Conservation (phyloP, 2,113 vertebrate genomes). For the Tenrec ecaudatus region DNA sequence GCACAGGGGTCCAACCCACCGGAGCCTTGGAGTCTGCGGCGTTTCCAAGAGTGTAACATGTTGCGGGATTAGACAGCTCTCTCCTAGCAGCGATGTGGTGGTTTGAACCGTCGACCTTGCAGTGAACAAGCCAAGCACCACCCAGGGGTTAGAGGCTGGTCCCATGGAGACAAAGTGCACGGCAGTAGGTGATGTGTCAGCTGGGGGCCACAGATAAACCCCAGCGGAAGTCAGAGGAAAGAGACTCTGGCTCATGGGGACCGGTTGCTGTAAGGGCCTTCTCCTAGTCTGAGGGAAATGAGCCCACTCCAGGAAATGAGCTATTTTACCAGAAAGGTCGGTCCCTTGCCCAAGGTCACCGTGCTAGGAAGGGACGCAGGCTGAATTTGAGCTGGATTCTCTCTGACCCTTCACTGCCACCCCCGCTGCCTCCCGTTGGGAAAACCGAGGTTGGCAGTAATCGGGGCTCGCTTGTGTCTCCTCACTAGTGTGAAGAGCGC, state of each 20-base stretch:
- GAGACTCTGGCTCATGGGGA: not conserved
- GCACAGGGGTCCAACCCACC: no score
- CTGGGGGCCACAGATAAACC: not conserved
- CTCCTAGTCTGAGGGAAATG: constrained; percentile 49
- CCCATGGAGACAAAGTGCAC: not conserved
- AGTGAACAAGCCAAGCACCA: no score
- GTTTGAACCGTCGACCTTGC: no score
- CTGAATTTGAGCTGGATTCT: not conserved
- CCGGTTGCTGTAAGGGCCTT: not conserved
- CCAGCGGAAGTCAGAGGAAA: not conserved
- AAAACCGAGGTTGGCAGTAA: no score
- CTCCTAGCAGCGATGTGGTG: no score
- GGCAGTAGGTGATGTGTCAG: not conserved
- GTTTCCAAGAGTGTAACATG: no score
- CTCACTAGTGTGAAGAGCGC: no score
- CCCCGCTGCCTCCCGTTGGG: not conserved
- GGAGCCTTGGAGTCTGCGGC: no score
- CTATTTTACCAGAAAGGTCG: constrained; percentile 9
- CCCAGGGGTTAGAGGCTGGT: not conserved
- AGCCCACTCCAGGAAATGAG: not conserved
- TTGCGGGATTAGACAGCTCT: no score
- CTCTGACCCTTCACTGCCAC: not conserved
- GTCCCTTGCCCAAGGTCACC: constrained; percentile 21
- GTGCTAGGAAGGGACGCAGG: not conserved
- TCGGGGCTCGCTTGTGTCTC: no score